These are phyloP conservation scores for Pristionchus entomophagus DNA, from an alignment of 2,888 invertebrate genomes.

Conservation along the genomic window DNA sequence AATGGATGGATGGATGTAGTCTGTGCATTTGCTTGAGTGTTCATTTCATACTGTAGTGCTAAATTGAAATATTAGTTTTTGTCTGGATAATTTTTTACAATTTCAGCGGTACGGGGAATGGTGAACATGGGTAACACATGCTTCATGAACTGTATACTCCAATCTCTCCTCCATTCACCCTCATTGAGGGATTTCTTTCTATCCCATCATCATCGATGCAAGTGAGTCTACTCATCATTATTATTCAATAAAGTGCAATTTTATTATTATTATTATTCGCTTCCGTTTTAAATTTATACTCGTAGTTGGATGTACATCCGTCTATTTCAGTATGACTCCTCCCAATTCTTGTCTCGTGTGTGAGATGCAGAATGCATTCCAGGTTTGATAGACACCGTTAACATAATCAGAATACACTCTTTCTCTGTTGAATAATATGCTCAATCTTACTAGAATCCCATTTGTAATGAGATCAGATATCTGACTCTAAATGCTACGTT, in stretches of 20 bases:
- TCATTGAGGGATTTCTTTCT: conserved; percentile 94
- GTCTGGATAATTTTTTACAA: background rate
- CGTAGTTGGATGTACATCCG: background rate
- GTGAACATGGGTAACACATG: conserved; percentile 97
- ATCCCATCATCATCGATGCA: conserved; percentile 91
- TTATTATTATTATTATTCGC: conserved; percentile 65
- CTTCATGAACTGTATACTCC: conserved; percentile 93
- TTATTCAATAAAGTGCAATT: conserved; percentile 79
- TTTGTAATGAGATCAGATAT: no score
- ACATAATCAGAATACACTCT: no score
- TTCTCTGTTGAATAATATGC: no score
- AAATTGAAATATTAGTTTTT: background rate
- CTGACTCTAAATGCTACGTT: no score
- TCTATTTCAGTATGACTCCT: conserved; percentile 3
- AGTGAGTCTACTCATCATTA: conserved; percentile 77
- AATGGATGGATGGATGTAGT: background rate
- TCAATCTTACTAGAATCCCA: no score
- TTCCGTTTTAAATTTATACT: background rate
- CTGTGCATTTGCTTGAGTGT: conserved; percentile 3
- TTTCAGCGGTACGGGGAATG: conserved; percentile 87
- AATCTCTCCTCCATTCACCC: conserved; percentile 93
- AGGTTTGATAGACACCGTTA: no score
- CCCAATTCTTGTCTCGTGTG: conserved; percentile 85
- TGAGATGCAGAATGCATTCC: conserved; percentile 94
- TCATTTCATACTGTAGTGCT: background rate